Base-by-base conservation (phyloP, 2,797 vertebrate species). In the Dallia pectoralis region DNA sequence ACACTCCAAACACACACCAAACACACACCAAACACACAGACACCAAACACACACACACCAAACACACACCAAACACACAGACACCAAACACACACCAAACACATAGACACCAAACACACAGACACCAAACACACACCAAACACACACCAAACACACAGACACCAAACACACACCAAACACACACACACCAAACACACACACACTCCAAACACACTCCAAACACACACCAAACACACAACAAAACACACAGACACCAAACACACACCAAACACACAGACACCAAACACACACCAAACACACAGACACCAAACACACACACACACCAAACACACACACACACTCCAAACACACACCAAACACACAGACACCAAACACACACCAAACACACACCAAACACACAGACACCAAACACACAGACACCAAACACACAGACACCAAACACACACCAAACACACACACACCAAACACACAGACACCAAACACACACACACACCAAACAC, bases 361-460 rank as follows among this genome's bases (percentile, higher is more conserved):
- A 70, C 56, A 70, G 32, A 69, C 4, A 47, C 5, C 27, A 27
- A 18, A 70, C 9, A 59, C n/a, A 66, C 61, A 75, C 27, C n/a
- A n/a, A n/a, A n/a, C n/a, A n/a, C n/a, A 71, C 67, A 61, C 78
- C 19, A 4, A 15, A 66, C 59, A 59, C 62, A 51, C 72, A 49
- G n/a, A n/a, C 80, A 61, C 79, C 75, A 74, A 62, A 79, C 66
- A 73, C 64, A 16, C 15, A 64, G 56, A 61, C 29, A 69, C 56
- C 53, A 59, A 33, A 78, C 76, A 77, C 69, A 47, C 59, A 69
- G 66, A 69, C 67, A 16, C 22, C 4, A n/a, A n/a, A n/a, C n/a
- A n/a, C n/a, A n/a, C n/a, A 84, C 78, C 56, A 32, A 48, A 18
- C 16, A 32, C 33, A 14, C 69, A 27, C 12, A 2, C 5, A 18